Conservation (phyloP, 2,113 vertebrate species). For the Muntiacus reevesi region DNA sequence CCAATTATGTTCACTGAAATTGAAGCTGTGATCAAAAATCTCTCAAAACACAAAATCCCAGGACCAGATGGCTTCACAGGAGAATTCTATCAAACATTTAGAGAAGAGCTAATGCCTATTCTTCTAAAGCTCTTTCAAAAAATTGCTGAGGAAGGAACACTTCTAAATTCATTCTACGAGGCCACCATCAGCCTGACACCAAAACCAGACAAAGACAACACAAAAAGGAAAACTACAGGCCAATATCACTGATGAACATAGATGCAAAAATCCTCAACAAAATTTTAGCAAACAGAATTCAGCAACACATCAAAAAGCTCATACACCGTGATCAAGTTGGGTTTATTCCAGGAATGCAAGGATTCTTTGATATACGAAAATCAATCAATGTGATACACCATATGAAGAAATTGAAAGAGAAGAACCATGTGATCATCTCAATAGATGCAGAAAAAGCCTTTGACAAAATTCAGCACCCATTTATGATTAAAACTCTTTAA, state of each 20-base stretch:
- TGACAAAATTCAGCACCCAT: too few species aligned
- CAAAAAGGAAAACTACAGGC: not conserved
- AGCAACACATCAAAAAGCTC: not conserved
- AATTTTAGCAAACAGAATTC: not conserved
- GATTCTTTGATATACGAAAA: too few species aligned
- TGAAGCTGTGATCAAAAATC: not conserved
- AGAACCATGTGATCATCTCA: too few species aligned
- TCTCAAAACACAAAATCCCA: not conserved
- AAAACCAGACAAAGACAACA: not conserved
- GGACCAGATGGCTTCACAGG: not conserved
- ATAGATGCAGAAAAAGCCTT: too few species aligned
- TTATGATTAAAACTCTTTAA: not conserved
- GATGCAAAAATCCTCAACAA: not conserved
- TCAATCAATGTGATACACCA: too few species aligned
- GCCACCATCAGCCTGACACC: not conserved
- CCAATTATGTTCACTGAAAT: not conserved
- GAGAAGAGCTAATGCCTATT: not conserved
- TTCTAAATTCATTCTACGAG: not conserved
- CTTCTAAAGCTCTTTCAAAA: not conserved
- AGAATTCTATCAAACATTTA: not conserved
- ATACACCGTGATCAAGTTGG: not conserved
- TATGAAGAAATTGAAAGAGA: too few species aligned
- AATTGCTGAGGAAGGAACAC: not conserved
- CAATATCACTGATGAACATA: not conserved
- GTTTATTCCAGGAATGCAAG: not conserved